Conservation (phyloP, 2,113 vertebrate genomes). For the Corythornis cristatus region DNA sequence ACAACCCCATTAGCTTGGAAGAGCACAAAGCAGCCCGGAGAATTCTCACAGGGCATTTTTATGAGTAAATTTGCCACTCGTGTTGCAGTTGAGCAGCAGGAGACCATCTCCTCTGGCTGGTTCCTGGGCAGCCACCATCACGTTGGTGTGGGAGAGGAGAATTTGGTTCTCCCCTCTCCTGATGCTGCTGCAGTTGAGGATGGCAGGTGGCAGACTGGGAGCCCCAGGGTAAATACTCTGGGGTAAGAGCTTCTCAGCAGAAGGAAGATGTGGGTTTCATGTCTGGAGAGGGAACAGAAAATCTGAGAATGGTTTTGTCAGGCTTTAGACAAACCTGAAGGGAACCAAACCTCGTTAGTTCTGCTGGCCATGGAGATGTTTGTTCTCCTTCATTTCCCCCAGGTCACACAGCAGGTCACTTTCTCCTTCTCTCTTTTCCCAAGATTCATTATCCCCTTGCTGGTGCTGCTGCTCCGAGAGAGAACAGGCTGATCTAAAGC, state of each 20-base stretch:
- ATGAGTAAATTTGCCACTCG: neutral
- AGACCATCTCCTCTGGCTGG: neutral
- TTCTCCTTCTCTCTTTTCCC: neutral
- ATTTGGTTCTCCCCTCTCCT: neutral
- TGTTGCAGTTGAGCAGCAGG: neutral
- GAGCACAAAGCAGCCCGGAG: neutral
- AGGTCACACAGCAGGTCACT: neutral
- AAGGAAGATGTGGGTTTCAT: neutral
- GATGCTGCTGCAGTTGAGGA: neutral
- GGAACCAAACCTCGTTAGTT: neutral
- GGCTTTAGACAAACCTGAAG: neutral
- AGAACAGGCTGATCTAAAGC: neutral
- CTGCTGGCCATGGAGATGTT: neutral
- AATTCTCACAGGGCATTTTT: neutral
- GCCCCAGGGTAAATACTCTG: neutral
- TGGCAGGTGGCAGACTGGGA: rapidly evolving
- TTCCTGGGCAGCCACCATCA: neutral
- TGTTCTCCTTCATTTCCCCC: neutral
- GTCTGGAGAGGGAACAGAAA: neutral
- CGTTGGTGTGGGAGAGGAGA: neutral
- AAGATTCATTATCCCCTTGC: neutral
- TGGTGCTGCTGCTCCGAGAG: neutral
- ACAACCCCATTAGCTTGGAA: neutral
- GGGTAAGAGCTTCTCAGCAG: neutral
- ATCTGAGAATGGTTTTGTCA: neutral